Evolutionary conservation across 2,797 vertebrate species (phyloP).

Genomic region (Anableps anableps): DNA sequence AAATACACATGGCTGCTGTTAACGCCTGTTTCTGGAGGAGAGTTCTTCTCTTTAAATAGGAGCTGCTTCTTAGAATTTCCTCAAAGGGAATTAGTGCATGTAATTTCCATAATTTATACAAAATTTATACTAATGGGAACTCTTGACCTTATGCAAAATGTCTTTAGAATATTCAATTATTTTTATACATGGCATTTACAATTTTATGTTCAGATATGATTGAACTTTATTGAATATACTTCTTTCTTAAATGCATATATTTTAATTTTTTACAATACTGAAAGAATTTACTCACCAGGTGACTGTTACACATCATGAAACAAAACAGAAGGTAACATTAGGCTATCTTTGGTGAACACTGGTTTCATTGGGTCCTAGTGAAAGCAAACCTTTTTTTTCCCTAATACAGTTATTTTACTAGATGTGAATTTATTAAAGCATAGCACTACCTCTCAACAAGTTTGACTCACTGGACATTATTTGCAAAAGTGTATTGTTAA

Average conservation of each 20-base stretch:
- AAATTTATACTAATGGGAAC: background rate
- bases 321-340: too few relatives aligned
- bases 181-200: background rate
- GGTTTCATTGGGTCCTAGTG: background rate
- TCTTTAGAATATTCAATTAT: background rate
- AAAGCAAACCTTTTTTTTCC: background rate
- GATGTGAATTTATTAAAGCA: background rate
- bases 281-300: too few relatives aligned
- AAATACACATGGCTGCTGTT: background rate
- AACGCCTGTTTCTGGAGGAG: background rate
- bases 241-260: background rate
- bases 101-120: background rate
- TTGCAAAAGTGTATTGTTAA: background rate
- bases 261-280: background rate
- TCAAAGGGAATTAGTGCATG: background rate
- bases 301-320: too few relatives aligned
- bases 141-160: background rate
- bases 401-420: background rate
- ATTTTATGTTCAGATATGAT: too few relatives aligned
- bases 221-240: background rate
- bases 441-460: conserved; percentile 2
- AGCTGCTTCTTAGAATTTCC: background rate
- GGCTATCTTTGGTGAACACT: too few relatives aligned
- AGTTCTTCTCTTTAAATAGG: background rate
- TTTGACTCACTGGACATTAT: conserved; percentile 23